These are phyloP conservation scores for Emesis russula DNA, from an alignment of 2,888 invertebrate species.

Conservation along the genomic window DNA sequence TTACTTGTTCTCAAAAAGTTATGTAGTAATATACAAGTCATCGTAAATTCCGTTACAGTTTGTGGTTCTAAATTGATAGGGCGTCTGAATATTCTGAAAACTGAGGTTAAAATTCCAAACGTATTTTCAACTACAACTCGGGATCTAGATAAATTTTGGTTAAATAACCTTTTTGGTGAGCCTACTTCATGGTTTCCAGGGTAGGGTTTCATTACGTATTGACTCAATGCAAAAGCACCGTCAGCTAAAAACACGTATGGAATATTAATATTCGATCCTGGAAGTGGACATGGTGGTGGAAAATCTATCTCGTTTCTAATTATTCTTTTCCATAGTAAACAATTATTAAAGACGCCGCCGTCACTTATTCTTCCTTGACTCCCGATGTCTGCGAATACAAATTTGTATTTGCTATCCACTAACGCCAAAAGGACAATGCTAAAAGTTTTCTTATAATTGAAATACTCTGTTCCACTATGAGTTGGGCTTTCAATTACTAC, in stretches of 20 bases:
- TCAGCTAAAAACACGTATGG: no score
- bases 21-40: slow-evolving; percentile 89
- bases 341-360: no score
- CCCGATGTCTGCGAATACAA: slow-evolving; percentile 77
- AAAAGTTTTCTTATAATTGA: slow-evolving; percentile 81
- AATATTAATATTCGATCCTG: no score
- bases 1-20: slow-evolving; percentile 70
- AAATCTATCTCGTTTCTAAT: no score
- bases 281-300: no score
- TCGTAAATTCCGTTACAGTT: slow-evolving; percentile 85
- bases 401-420: slow-evolving; percentile 55
- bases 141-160: no score
- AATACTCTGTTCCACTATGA: slow-evolving; percentile 52
- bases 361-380: no score
- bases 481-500: slow-evolving; percentile 58
- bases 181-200: no score
- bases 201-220: no score
- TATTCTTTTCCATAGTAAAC: slow-evolving; percentile 41
- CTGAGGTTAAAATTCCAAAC: slow-evolving; percentile 57
- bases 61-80: slow-evolving; percentile 60
- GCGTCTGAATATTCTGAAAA: slow-evolving; percentile 58
- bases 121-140: slow-evolving; percentile 68
- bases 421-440: slow-evolving; percentile 84
- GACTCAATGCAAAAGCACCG: no score
- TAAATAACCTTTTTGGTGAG: no score